Evolutionary conservation across 1,140 invertebrate species (phyloP).

Genomic region (Nomia melanderi): DNA sequence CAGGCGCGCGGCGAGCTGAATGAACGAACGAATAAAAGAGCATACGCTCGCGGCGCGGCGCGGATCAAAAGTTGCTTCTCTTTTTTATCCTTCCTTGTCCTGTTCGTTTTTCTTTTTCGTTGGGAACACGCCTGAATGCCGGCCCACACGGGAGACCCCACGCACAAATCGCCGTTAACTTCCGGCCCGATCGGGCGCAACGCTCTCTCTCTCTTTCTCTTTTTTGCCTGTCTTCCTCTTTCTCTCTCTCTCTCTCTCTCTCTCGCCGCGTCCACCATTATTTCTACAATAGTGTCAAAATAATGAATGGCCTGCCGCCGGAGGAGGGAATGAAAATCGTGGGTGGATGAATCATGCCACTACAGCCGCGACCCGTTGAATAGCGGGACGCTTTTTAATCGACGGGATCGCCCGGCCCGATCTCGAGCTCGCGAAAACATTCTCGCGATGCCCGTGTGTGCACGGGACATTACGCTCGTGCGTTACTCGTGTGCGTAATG

Average conservation of each 20-base stretch:
- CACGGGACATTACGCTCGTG: not conserved
- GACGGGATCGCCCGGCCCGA: not conserved
- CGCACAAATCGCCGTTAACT: slow-evolving; percentile 11
- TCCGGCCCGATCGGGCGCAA: slow-evolving; percentile 8
- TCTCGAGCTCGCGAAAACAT: not conserved
- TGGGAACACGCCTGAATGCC: not conserved
- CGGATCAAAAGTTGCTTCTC: slow-evolving; percentile 5
- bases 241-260: too few relatives aligned
- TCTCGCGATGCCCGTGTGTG: not conserved
- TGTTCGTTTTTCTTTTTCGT: too few relatives aligned
- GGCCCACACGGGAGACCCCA: slow-evolving; percentile 1
- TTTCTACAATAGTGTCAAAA: slow-evolving; percentile 24
- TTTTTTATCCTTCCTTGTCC: too few relatives aligned
- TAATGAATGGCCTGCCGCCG: slow-evolving; percentile 23
- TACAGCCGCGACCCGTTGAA: slow-evolving; percentile 19
- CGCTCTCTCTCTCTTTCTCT: too few relatives aligned
- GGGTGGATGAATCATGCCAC: slow-evolving; percentile 30
- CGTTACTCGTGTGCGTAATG: too few relatives aligned
- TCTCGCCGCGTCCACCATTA: slow-evolving; percentile 13
- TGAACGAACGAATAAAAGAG: not conserved
- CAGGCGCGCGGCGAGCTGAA: not conserved
- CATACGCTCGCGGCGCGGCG: not conserved
- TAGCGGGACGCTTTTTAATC: slow-evolving; percentile 29
- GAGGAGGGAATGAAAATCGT: slow-evolving; percentile 1
- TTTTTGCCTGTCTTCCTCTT: too few relatives aligned